Evolutionary conservation across 2,797 vertebrate species (phyloP), one percentile per base, ranked within the genome.

Genomic region (Enteromius thamalakanensis): DNA sequence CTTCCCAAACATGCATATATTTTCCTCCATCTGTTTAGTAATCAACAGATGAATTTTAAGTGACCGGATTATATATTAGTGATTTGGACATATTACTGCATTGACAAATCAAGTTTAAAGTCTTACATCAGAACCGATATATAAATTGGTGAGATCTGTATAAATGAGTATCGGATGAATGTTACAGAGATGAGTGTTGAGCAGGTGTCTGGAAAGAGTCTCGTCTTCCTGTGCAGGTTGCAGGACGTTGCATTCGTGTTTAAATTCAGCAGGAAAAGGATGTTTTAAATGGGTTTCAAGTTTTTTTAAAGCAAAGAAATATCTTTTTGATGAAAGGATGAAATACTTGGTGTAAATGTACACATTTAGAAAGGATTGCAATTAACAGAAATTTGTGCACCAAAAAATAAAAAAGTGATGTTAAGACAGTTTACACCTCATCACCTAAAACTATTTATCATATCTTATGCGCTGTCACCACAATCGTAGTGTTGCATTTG

Each of bases 1-100:
- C 17, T 53, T 72, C 83, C 77, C 60, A 76, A 64, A 85, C 85
- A 62, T 6, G 14, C 85, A 14, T 72, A 34, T 32, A 9, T 40
- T 53, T 77, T 79, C 47, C 7, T 74, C 10, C 4, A 7, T 34
- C 9, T 58, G 12, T 62, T 29, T 26, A 15, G 37, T 53, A 40
- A 65, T 64, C 75, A 7, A 40, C 34, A 68, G 32, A 34, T 76
- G 5, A 72, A 21, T 29, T 65, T 9, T 10, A 23, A 55, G 32
- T 21, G 14, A 65, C 3, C 6, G 29, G 34, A n/a, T 80, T 26
- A 68, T n/a, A 65, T 47, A 2, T 71, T 42, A 74, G 45, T 4
- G 42, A 19, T 40, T 21, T 34, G 37, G 60, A 60, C 37, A 60
- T 74, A 62, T 2, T 34, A 17, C 11, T 55, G 62, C 64, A 32